phyloP scores from a whole-genome alignment of 2,113 vertebrate species.

The Calidris pygmaea region DNA sequence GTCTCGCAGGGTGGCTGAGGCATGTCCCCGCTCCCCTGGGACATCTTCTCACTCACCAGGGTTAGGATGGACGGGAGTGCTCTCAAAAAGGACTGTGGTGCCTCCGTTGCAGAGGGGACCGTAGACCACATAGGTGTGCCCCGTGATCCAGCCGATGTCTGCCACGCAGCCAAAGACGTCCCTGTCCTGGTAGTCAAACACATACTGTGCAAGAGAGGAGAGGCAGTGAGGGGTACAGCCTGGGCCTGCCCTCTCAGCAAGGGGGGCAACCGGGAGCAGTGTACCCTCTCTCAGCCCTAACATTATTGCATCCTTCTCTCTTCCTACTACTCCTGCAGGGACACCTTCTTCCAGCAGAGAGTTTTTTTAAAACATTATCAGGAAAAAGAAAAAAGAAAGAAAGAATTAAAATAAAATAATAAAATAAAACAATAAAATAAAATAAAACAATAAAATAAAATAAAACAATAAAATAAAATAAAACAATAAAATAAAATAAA shows the following conservation, averaged over 20 bases:
- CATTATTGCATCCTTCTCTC: rapidly evolving
- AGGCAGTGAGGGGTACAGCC: background rate
- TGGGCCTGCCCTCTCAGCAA: background rate
- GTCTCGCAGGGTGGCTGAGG: background rate
- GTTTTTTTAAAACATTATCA: background rate
- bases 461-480: too few species aligned
- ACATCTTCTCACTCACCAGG: constrained; percentile 62
- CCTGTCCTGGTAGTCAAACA: constrained; percentile 81
- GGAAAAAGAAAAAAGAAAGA: background rate
- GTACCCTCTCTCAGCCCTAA: background rate
- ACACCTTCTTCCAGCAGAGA: background rate
- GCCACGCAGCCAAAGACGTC: constrained; percentile 84
- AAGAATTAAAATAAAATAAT: background rate
- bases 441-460: background rate
- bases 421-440: too few species aligned
- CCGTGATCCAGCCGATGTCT: constrained; percentile 85
- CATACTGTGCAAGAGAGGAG: constrained; percentile 66
- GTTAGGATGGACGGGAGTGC: constrained; percentile 79
- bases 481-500: background rate
- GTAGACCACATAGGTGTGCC: constrained; percentile 81
- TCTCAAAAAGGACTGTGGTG: constrained; percentile 84
- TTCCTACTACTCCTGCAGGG: background rate
- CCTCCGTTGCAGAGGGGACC: constrained; percentile 83
- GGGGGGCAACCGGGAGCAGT: background rate
- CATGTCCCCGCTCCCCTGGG: background rate